Evolutionary conservation across 2,888 invertebrate genomes (phyloP).

Genomic region (Patella caerulea): DNA sequence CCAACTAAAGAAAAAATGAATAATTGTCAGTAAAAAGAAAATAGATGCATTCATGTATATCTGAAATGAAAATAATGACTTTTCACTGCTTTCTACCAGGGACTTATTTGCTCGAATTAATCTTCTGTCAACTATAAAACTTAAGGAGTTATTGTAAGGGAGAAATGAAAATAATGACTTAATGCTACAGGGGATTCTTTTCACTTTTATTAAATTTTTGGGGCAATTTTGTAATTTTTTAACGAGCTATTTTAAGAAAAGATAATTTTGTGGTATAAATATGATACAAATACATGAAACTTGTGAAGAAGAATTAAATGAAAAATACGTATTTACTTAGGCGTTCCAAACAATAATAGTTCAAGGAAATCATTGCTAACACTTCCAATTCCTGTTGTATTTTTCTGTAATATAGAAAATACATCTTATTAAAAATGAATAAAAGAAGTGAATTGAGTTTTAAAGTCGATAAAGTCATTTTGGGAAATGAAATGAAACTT

Average conservation of each 20-base stretch:
- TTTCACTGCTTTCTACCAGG: not conserved
- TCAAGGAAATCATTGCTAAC: constrained; percentile 93
- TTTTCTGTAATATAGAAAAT: constrained; percentile 43
- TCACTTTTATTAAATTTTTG: no score
- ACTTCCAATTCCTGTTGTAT: constrained; percentile 75
- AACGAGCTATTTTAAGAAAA: no score
- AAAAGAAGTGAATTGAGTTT: no score
- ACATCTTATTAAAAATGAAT: no score
- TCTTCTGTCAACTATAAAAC: no score
- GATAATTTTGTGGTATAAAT: not conserved
- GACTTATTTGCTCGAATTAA: not conserved
- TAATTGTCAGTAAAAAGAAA: not conserved
- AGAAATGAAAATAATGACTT: no score
- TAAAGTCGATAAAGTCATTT: no score
- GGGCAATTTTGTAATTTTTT: no score
- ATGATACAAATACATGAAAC: not conserved
- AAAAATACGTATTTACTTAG: constrained; percentile 70
- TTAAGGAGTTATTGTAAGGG: no score
- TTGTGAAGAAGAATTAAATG: not conserved
- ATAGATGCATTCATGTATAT: not conserved
- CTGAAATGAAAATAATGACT: not conserved
- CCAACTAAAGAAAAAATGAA: constrained; percentile 72
- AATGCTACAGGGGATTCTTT: no score
- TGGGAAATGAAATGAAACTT: no score
- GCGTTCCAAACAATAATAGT: constrained; percentile 87